Evolutionary conservation across 1,140 invertebrate species (phyloP).

Genomic region (Drosophila kepulauana): DNA sequence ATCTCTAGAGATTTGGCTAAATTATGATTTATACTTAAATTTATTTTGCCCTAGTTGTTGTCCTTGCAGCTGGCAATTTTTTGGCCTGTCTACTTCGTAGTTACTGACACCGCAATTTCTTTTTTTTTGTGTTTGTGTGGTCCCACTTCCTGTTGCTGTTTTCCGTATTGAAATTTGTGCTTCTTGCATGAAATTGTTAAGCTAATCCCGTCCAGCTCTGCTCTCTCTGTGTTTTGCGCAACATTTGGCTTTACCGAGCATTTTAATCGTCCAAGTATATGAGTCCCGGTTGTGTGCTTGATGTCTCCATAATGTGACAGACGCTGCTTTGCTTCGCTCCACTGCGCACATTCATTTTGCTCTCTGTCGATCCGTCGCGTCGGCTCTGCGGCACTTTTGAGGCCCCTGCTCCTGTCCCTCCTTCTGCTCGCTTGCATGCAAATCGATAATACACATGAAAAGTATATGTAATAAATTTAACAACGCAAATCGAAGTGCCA

Average conservation of each 20-base stretch:
- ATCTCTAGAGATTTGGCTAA: constrained; percentile 79
- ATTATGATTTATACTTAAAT: constrained; percentile 80
- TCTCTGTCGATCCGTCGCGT: constrained; percentile 22
- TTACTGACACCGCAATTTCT: constrained; percentile 56
- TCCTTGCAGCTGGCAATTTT: constrained; percentile 24
- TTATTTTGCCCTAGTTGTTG: constrained; percentile 47
- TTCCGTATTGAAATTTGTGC: constrained; percentile 52
- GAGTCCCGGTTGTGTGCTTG: constrained; percentile 75
- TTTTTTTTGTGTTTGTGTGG: neutral
- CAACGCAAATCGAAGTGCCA: constrained; percentile 57
- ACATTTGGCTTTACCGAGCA: constrained; percentile 18
- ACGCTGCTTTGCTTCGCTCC: constrained; percentile 53
- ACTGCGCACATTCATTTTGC: constrained; percentile 60
- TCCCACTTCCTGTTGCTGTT: neutral
- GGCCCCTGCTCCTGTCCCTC: neutral
- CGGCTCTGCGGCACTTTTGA: neutral
- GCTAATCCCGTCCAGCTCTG: constrained; percentile 35
- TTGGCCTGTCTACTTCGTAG: constrained; percentile 41
- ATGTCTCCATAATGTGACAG: constrained; percentile 76
- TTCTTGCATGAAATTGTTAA: constrained; percentile 44
- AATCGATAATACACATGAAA: constrained; percentile 68
- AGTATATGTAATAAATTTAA: constrained; percentile 67
- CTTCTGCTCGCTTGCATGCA: neutral
- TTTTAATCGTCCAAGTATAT: constrained; percentile 53
- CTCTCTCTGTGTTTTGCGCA: constrained; percentile 33